A percentile compares a stretch with the other conserved stretches of the same genome.
Evolutionary conservation across 2,113 vertebrate genomes (phyloP).

Genomic region (Apodemus sylvaticus): DNA sequence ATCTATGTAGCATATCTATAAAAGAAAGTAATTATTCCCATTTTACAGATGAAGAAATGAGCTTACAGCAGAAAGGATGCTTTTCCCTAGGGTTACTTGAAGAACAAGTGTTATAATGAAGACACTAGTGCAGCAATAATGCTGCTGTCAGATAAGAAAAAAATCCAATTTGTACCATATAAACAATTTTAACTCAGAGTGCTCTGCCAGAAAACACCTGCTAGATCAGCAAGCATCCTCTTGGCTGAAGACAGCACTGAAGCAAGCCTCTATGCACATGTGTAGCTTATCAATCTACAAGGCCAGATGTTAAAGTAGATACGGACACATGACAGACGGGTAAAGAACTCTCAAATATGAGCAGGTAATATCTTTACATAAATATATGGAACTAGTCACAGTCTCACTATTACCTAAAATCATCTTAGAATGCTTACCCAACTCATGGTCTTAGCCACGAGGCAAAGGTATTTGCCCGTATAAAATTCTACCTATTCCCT

Average conservation of each 20-base stretch:
- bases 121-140: background rate
- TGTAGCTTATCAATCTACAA: background rate
- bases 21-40: background rate
- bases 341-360: background rate
- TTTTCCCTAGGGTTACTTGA: background rate
- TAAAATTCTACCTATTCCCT: too few species aligned
- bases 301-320: background rate
- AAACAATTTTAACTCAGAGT: background rate
- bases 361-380: background rate
- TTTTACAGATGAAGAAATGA: background rate
- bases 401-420: background rate
- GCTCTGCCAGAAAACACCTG: background rate
- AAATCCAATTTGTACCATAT: background rate
- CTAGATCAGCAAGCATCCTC: background rate
- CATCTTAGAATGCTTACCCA: too few species aligned
- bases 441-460: too few species aligned
- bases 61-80: background rate
- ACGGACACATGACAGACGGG: background rate
- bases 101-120: background rate
- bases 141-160: background rate
- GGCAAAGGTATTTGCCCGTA: too few species aligned
- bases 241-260: constrained; percentile 5
- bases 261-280: background rate
- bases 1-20: background rate
- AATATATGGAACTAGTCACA: background rate